Conservation (phyloP, 64 coral and sea anemone genomes). For the Dendronephthya gigantea region DNA sequence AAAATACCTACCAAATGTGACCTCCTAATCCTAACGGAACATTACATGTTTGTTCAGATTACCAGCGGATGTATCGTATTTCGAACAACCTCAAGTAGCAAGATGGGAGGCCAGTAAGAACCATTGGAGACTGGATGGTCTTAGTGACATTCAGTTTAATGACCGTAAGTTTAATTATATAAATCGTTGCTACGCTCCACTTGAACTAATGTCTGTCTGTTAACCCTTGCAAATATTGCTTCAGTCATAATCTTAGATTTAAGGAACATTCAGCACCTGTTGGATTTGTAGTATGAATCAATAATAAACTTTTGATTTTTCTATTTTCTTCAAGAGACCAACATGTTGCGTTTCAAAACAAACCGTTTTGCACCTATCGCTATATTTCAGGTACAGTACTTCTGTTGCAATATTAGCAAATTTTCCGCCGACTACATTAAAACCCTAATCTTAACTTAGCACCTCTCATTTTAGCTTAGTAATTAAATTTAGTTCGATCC, state of each 20-base stretch:
- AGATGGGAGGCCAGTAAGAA: constrained; percentile 71
- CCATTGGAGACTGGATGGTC: constrained; percentile 75
- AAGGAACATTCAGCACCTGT: too few species aligned
- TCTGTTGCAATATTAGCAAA: too few species aligned
- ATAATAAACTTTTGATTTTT: not conserved
- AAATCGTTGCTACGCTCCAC: too few species aligned
- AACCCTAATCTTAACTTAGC: too few species aligned
- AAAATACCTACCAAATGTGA: too few species aligned
- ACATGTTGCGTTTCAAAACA: constrained; percentile 55
- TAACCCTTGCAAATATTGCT: too few species aligned
- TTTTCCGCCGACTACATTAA: too few species aligned
- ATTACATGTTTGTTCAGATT: constrained; percentile 63
- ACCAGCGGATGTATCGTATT: constrained; percentile 61
- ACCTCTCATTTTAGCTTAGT: too few species aligned
- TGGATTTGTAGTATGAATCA: not conserved
- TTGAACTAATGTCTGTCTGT: too few species aligned
- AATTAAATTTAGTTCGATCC: too few species aligned
- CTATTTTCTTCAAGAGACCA: constrained; percentile 33
- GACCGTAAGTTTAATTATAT: constrained; percentile 44
- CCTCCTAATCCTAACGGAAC: too few species aligned
- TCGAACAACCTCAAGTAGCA: constrained; percentile 74
- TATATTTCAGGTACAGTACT: constrained; percentile 62
- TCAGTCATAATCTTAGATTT: too few species aligned
- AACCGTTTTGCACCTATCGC: constrained; percentile 62
- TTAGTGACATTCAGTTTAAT: constrained; percentile 61